These are phyloP conservation scores for Cromileptes altivelis DNA, from an alignment of 2,113 vertebrate genomes.

Conservation along the genomic window DNA sequence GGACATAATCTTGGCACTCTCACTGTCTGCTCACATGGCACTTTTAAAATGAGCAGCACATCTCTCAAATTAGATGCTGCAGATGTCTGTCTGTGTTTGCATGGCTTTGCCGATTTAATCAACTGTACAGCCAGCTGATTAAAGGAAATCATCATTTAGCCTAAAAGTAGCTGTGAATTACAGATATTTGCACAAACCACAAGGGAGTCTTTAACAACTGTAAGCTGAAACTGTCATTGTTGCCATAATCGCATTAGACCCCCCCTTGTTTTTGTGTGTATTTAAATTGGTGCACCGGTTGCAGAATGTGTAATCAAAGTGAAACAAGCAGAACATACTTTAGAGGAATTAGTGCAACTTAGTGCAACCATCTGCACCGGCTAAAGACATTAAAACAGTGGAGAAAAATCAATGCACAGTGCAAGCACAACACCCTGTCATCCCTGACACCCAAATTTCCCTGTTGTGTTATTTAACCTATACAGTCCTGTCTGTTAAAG, in stretches of 20 bases:
- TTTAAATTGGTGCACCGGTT: slow-evolving; percentile 2
- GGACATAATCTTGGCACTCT: not conserved
- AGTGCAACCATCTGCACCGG: slow-evolving; percentile 18
- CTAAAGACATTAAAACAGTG: not conserved
- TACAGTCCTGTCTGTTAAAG: not conserved
- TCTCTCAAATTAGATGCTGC: slow-evolving; percentile 7
- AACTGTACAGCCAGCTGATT: not conserved
- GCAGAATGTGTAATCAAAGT: not conserved
- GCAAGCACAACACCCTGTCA: not conserved
- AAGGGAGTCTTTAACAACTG: not conserved
- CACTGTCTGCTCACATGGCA: not conserved
- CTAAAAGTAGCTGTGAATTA: not conserved
- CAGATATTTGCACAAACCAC: not conserved
- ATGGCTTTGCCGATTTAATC: not conserved
- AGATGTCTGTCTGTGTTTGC: slow-evolving; percentile 15
- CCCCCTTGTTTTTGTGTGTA: not conserved
- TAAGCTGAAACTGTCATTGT: not conserved
- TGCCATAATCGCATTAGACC: slow-evolving; percentile 5
- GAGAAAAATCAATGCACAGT: not conserved
- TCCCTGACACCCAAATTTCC: not conserved
- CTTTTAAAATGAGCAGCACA: not conserved
- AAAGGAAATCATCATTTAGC: not conserved
- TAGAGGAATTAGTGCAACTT: slow-evolving; percentile 25
- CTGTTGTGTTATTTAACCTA: slow-evolving; percentile 8
- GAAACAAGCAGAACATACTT: slow-evolving; percentile 14